Evolutionary conservation across 2,888 invertebrate species (phyloP).

Genomic region (Lepidochrysops patricia): DNA sequence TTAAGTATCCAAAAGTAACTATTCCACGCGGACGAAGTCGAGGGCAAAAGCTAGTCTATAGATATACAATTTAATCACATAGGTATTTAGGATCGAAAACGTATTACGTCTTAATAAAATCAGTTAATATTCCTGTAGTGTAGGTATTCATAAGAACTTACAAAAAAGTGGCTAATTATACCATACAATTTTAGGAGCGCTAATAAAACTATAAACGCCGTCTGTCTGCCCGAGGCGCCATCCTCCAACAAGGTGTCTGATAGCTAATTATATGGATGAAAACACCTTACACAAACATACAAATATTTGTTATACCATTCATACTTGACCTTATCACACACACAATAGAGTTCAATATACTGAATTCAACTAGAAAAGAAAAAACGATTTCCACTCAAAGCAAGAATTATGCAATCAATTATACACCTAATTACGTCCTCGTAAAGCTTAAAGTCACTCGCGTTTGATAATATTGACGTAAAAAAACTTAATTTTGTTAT

Average conservation of each 20-base stretch:
- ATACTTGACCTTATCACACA: constrained; percentile 28
- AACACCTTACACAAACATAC: constrained; percentile 41
- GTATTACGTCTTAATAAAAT: neutral
- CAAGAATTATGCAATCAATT: constrained; percentile 3
- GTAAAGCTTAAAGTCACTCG: neutral
- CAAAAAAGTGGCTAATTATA: neutral
- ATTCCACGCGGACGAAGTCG: no score
- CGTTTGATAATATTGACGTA: constrained; percentile 51
- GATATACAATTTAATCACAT: neutral
- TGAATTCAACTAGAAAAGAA: constrained; percentile 20
- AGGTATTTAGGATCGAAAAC: neutral
- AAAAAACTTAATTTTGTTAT: constrained; percentile 69
- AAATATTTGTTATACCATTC: constrained; percentile 48
- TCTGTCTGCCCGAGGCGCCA: constrained; percentile 55
- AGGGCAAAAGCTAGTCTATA: no score
- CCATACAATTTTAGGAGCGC: constrained; percentile 6
- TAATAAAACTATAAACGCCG: constrained; percentile 12
- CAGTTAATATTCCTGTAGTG: neutral
- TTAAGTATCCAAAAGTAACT: no score
- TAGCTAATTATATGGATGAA: constrained; percentile 63
- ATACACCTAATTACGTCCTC: neutral
- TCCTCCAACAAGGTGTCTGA: constrained; percentile 65
- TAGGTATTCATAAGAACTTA: neutral
- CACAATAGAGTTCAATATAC: constrained; percentile 31
- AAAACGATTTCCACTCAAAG: constrained; percentile 32